Conservation (phyloP, 2,113 vertebrate genomes). For the Potamarius usumacintae region DNA sequence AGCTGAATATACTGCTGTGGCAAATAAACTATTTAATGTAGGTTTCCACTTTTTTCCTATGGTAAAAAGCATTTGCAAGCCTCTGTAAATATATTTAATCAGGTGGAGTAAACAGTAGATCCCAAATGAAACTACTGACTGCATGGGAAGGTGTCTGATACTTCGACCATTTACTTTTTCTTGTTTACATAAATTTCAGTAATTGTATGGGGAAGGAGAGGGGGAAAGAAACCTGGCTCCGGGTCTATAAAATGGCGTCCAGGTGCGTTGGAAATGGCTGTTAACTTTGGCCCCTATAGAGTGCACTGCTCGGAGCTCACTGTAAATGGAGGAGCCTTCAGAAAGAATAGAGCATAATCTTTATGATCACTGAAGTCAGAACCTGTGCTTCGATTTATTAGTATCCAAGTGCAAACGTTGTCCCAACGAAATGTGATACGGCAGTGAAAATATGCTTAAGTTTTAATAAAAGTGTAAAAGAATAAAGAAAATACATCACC, state of each 20-base stretch:
- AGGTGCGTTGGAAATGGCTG: no score
- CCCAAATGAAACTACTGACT: background rate
- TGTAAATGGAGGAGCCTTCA: no score
- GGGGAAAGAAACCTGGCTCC: background rate
- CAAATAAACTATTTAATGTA: no score
- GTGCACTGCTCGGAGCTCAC: no score
- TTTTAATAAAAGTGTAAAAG: no score
- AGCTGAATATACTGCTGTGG: no score
- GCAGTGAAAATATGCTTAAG: no score
- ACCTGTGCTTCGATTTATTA: background rate
- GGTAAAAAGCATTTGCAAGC: background rate
- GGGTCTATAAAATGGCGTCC: background rate
- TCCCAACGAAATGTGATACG: background rate
- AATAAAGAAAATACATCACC: rapidly evolving
- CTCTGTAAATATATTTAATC: background rate
- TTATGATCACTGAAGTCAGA: background rate
- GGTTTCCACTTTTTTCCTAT: background rate
- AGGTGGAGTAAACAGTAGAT: background rate
- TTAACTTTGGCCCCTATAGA: no score
- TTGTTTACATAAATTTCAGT: background rate
- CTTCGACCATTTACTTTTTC: background rate
- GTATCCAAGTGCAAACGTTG: background rate
- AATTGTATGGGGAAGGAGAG: no score
- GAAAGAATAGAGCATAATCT: background rate
- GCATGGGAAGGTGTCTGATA: no score